These are phyloP conservation scores for Neogobius melanostomus DNA, from an alignment of 2,113 vertebrate genomes.

Conservation along the genomic window DNA sequence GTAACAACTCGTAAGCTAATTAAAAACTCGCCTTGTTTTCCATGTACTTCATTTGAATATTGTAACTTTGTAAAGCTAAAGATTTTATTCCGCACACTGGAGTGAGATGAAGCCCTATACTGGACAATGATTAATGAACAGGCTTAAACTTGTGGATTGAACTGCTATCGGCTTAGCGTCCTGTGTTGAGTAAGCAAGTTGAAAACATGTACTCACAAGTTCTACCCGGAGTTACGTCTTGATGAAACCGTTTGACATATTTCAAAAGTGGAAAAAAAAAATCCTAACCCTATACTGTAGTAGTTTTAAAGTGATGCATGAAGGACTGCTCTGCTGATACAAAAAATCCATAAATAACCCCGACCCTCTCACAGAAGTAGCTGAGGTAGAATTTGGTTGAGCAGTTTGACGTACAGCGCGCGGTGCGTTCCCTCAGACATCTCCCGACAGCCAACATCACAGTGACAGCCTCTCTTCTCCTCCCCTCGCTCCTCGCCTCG, in stretches of 20 bases:
- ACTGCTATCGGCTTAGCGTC: too few species aligned
- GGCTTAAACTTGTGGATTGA: too few species aligned
- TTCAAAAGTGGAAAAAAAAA: not conserved
- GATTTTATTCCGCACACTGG: too few species aligned
- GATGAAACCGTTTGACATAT: not conserved
- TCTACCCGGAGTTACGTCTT: too few species aligned
- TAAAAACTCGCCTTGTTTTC: too few species aligned
- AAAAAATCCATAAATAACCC: conserved; percentile 7
- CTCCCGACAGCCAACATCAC: conserved; percentile 53
- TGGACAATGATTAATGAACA: too few species aligned
- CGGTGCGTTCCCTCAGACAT: conserved; percentile 43
- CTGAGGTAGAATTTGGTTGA: conserved; percentile 29
- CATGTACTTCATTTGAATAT: too few species aligned
- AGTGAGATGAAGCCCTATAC: too few species aligned
- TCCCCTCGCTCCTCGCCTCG: conserved; percentile 16
- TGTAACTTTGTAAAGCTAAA: too few species aligned
- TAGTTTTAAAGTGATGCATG: not conserved
- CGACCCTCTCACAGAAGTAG: conserved; percentile 32
- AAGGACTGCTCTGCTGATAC: not conserved
- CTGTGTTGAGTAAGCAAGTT: too few species aligned
- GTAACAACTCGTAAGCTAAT: too few species aligned
- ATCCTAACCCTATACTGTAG: not conserved
- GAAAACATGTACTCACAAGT: too few species aligned
- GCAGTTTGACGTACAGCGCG: conserved; percentile 20
- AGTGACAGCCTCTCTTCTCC: conserved; percentile 54